Evolutionary conservation across 2,113 vertebrate genomes (phyloP).

Genomic region (Origma solitaria): DNA sequence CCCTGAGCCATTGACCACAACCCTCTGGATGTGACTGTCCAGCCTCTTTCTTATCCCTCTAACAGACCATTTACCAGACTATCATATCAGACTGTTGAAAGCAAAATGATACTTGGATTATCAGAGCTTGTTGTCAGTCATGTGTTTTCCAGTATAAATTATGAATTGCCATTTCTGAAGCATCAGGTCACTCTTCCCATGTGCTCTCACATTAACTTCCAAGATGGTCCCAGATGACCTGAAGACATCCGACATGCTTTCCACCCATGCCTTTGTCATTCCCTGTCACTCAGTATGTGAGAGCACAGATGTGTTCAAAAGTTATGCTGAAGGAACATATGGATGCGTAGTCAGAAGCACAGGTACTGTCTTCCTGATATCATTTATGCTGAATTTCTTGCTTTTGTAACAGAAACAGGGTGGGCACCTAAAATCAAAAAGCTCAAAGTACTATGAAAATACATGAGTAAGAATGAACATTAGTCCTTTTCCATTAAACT

Average conservation of each 20-base stretch:
- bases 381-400: background rate
- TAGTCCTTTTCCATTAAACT: background rate
- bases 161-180: background rate
- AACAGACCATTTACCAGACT: background rate
- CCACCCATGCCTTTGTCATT: background rate
- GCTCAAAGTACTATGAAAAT: background rate
- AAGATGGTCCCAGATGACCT: background rate
- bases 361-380: background rate
- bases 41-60: background rate
- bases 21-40: background rate
- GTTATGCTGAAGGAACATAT: background rate
- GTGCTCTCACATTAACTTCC: background rate
- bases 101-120: background rate
- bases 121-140: background rate
- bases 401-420: background rate
- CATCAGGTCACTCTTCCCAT: background rate
- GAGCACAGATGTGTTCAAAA: background rate
- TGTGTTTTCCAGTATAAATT: background rate
- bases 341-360: background rate
- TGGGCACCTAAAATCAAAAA: background rate
- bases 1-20: background rate
- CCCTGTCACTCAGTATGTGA: background rate
- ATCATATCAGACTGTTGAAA: background rate
- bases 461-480: background rate
- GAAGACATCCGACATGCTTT: background rate